phyloP scores from a whole-genome alignment of 2,797 vertebrate genomes.

The Chelmon rostratus region DNA sequence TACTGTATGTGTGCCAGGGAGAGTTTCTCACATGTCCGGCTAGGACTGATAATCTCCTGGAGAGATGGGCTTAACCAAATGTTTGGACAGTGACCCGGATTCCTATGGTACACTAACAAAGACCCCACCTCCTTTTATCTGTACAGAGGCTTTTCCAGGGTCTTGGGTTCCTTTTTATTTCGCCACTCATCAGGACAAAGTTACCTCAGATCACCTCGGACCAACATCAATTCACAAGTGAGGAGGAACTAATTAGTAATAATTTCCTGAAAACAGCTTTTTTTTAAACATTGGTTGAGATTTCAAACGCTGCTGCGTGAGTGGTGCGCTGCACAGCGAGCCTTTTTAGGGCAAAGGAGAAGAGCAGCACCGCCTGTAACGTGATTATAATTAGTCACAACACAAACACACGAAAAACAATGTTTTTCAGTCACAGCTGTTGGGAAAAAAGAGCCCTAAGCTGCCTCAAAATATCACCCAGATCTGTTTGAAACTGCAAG shows the following conservation, averaged over 20 bases:
- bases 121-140: slow-evolving; percentile 40
- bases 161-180: not conserved
- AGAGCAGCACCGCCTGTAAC: not conserved
- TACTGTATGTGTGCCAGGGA: slow-evolving; percentile 13
- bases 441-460: slow-evolving; percentile 1
- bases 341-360: not conserved
- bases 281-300: not conserved
- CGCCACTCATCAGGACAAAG: not conserved
- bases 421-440: not conserved
- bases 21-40: slow-evolving; percentile 57
- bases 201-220: not conserved
- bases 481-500: not conserved
- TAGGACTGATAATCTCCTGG: slow-evolving; percentile 64
- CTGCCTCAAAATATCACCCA: not conserved
- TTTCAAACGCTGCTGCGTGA: not conserved
- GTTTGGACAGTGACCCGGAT: slow-evolving; percentile 68
- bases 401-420: slow-evolving; percentile 18
- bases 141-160: slow-evolving; percentile 7
- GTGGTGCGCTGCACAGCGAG: not conserved
- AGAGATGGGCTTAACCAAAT: slow-evolving; percentile 66
- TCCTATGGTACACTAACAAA: slow-evolving; percentile 55
- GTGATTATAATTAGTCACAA: not conserved
- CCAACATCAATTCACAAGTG: not conserved
- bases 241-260: not conserved
- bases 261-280: not conserved